Evolutionary conservation across 2,888 invertebrate species (phyloP), one percentile per base, ranked within the genome.

Genomic region (Phyto melanocephala): DNA sequence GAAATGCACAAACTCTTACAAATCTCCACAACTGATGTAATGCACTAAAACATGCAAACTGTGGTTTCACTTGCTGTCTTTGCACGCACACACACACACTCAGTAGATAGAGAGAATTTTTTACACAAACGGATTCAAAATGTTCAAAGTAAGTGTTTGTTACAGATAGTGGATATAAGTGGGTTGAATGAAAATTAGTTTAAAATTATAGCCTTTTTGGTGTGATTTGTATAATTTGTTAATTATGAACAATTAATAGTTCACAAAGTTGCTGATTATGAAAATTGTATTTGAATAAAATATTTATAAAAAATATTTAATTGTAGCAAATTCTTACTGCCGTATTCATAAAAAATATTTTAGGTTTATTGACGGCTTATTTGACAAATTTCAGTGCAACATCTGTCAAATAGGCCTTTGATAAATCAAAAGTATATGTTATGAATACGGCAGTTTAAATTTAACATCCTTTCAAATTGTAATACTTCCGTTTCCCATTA

Each of bases 41-140:
- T 82, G 79, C 81, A 81, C 35, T 65, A 58, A 71, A 82, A 75
- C 82, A 82, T 79, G 82, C 79, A 75, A 82, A 82, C 79, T 82
- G 78, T 79, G 71, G 75, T 71, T 82, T 82, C 63, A 79, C 79
- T 82, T 75, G 37, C 63, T 75, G 60, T 79, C 52, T 60, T 75
- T 68, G 47, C 47, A 28, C 28, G 28, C 28, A 28, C 28, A 28
- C 28, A 3, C 28, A 28, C 70, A 15, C 17, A 7, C 10, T 35
- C 52, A 54, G 20, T n/a, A 52, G 22, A 40, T 22, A 1, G 22
- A 67, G 47, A 24, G n/a, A 17, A 42, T 40, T 45, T 45, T 62
- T 45, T 62, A 24, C 35, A 52, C 22, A 35, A 45, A 54, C 42
- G 17, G 35, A 62, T 42, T 70, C 22, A 28, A 5, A 28, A 24